Conservation (phyloP, 30 jellyfish, hydroid and myxozoan genomes). For the Aurelia sp. region DNA sequence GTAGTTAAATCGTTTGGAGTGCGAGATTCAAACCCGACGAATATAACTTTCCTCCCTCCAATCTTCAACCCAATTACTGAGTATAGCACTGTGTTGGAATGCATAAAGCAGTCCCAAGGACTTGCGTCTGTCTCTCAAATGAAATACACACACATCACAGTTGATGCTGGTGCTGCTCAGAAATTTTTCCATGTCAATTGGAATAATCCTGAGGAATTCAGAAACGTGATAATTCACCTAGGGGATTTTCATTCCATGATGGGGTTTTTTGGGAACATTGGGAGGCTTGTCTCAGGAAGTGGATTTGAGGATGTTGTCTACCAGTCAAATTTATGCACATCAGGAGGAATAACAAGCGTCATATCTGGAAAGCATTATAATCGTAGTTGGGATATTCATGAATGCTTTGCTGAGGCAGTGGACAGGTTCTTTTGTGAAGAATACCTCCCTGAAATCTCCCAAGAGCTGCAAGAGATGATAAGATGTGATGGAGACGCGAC, state of each 20-base stretch:
- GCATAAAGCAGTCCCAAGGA: not conserved
- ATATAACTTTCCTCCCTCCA: not conserved
- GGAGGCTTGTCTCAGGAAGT: constrained; percentile 9
- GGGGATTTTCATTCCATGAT: constrained; percentile 26
- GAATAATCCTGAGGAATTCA: constrained; percentile 20
- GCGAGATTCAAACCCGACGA: not conserved
- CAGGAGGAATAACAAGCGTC: constrained; percentile 53
- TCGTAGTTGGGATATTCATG: constrained; percentile 53
- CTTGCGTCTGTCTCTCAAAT: not conserved
- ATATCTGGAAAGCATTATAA: constrained; percentile 51
- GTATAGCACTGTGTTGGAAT: not conserved
- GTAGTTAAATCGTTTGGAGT: not conserved
- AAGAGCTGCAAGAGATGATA: too few species aligned
- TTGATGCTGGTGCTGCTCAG: constrained; percentile 36
- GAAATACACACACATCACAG: constrained; percentile 5
- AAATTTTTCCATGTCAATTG: constrained; percentile 11
- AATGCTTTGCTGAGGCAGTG: constrained; percentile 40
- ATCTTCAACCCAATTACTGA: not conserved
- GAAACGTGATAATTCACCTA: constrained; percentile 7
- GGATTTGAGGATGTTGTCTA: constrained; percentile 50
- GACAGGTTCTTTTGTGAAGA: too few species aligned
- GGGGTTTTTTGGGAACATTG: not conserved
- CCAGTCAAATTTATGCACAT: constrained; percentile 24
- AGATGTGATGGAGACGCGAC: too few species aligned
- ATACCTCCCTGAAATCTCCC: too few species aligned